Base-by-base conservation (phyloP, 2,797 vertebrate genomes). In the Lerista edwardsae region DNA sequence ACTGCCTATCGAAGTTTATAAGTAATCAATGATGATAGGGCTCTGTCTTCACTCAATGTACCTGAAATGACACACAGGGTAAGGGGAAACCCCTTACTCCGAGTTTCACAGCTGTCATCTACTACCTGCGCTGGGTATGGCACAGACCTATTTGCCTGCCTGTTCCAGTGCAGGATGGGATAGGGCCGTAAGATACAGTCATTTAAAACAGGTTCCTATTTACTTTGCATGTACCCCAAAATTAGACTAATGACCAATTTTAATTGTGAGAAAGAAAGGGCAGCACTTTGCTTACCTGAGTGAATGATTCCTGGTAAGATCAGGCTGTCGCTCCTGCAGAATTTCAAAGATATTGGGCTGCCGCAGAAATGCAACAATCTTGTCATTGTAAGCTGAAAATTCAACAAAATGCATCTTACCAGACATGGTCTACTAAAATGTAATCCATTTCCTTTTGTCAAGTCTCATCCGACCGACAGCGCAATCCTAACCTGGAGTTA, bases 341-440 rank as follows among this genome's bases (percentile, higher is more conserved):
- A 99, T 98, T 96, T 99, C 98, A 71, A 99, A 96, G 93, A 99
- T 98, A 95, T 99, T 99, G 85, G 98, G 98, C 92, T 99, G 98
- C 91, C 98, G 96, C 91, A 99, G 96, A 96, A 99, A 99, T 0
- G 98, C 98, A 92, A 99, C 98, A 80, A 99, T 99, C 96, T 99
- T 99, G 95, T 99, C 98, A 91, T 99, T 99, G 95, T 99, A 99
- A 90, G 98, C 98, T 99, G 94, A 68, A 94, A 87, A 21, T 87
- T 34, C 67, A 91, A 93, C 61, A 93, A 67, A 89, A 41, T 91
- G 79, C 3, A 88, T 0, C 3, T 14, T 19, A 75, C 64, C 92
- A 82, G 85, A 90, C 87, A 41, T 36, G 67, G 21, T 5, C 59
- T 34, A 80, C 51, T 64, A 85, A 73, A 85, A 51, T 34, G 74